These are phyloP conservation scores for Eudasyphora cyanicolor DNA, from an alignment of 2,888 invertebrate genomes.

Conservation along the genomic window DNA sequence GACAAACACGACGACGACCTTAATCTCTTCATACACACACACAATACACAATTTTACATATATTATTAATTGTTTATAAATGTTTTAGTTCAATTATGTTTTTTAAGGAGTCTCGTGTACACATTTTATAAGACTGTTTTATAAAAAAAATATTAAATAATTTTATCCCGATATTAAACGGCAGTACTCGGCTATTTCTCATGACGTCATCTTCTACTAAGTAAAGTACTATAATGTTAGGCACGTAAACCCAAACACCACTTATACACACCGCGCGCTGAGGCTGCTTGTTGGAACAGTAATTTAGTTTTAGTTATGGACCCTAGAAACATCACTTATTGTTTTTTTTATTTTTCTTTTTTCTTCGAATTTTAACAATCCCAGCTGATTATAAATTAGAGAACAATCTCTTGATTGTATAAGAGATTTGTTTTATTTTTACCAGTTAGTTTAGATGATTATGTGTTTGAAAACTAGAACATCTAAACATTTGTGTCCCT, in stretches of 20 bases:
- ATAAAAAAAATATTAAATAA: slow-evolving; percentile 48
- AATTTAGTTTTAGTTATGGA: slow-evolving; percentile 29
- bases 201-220: not conserved
- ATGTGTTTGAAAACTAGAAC: not conserved
- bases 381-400: not conserved
- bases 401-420: not conserved
- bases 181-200: not conserved
- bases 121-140: slow-evolving; percentile 64
- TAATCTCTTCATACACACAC: slow-evolving; percentile 15
- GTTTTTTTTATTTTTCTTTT: slow-evolving; percentile 8
- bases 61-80: slow-evolving; percentile 33
- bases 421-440: not conserved
- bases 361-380: not conserved
- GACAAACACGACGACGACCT: too few species aligned
- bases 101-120: slow-evolving; percentile 51
- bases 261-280: not conserved
- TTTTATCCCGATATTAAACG: slow-evolving; percentile 37
- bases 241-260: not conserved
- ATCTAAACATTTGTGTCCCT: not conserved
- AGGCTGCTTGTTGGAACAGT: slow-evolving; percentile 47
- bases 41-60: slow-evolving; percentile 21
- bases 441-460: not conserved
- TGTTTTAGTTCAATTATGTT: slow-evolving; percentile 55
- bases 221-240: too few species aligned
- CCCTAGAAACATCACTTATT: not conserved